These are phyloP conservation scores for Acarapis woodi DNA, from an alignment of 1,140 invertebrate species.

Conservation along the genomic window DNA sequence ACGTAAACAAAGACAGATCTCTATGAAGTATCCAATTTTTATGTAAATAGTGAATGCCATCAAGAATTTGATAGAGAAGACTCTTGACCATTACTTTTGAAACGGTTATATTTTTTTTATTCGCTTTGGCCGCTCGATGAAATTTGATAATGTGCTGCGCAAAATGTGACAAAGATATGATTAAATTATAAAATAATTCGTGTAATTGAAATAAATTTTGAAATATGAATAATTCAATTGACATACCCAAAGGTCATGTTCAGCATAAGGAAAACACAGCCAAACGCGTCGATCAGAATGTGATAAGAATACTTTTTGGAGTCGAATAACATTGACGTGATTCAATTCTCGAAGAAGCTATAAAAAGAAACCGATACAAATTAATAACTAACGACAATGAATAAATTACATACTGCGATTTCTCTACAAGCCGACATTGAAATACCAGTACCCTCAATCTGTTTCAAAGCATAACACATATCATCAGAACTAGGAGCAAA, in stretches of 20 bases:
- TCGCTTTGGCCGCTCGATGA: slow-evolving; percentile 88
- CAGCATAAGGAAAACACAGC: slow-evolving; percentile 93
- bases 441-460: slow-evolving; percentile 93
- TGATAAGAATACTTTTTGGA: slow-evolving; percentile 89
- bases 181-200: slow-evolving; percentile 4
- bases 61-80: slow-evolving; percentile 86
- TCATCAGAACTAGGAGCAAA: slow-evolving; percentile 28
- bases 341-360: slow-evolving; percentile 86
- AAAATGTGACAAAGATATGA: slow-evolving; percentile 7
- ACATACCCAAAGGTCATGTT: slow-evolving; percentile 86
- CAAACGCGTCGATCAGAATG: slow-evolving; percentile 91
- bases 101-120: slow-evolving; percentile 83
- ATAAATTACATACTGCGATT: slow-evolving; percentile 51
- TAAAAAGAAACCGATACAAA: slow-evolving; percentile 16
- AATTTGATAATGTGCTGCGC: slow-evolving; percentile 91
- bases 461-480: slow-evolving; percentile 81
- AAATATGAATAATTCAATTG: too few relatives aligned
- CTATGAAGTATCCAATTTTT: slow-evolving; percentile 97
- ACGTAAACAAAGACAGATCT: slow-evolving; percentile 31
- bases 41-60: slow-evolving; percentile 98
- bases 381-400: not conserved
- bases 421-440: slow-evolving; percentile 98
- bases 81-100: slow-evolving; percentile 96
- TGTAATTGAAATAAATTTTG: slow-evolving; percentile 1
- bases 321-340: slow-evolving; percentile 87